These are phyloP conservation scores for Sceliomorpha sp. DNA, from an alignment of 2,888 invertebrate species.

Conservation along the genomic window DNA sequence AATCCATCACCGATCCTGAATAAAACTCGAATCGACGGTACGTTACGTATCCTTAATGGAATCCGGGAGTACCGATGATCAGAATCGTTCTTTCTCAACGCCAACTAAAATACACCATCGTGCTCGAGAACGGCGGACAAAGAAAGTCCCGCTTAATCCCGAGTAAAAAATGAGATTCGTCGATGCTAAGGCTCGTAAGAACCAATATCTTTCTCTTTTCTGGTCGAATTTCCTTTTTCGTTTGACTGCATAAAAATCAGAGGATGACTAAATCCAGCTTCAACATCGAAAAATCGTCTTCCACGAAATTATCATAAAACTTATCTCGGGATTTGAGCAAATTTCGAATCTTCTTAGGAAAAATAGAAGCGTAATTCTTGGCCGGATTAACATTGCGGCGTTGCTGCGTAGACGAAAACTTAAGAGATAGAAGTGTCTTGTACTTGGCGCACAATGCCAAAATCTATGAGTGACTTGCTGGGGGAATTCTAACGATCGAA, in stretches of 20 bases:
- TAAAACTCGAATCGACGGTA: constrained; percentile 11
- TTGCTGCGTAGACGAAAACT: too few relatives aligned
- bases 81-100: constrained; percentile 39
- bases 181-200: constrained; percentile 36
- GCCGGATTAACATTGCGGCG: too few relatives aligned
- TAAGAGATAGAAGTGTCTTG: too few relatives aligned
- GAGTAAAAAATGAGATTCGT: constrained; percentile 46
- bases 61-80: constrained; percentile 36
- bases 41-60: constrained; percentile 33
- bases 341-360: too few relatives aligned
- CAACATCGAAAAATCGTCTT: too few relatives aligned
- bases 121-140: constrained; percentile 32
- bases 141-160: constrained; percentile 38
- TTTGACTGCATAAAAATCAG: constrained; percentile 41
- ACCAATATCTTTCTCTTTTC: constrained; percentile 43
- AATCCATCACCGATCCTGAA: constrained; percentile 15
- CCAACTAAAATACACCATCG: constrained; percentile 26
- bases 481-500: constrained; percentile 28
- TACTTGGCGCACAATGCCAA: too few relatives aligned
- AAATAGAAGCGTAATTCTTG: too few relatives aligned
- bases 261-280: too few relatives aligned
- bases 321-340: too few relatives aligned
- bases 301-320: too few relatives aligned
- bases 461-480: constrained; percentile 20
- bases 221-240: constrained; percentile 29